These are phyloP conservation scores for Torymus tubicola DNA, from an alignment of 2,888 invertebrate genomes.

Conservation along the genomic window DNA sequence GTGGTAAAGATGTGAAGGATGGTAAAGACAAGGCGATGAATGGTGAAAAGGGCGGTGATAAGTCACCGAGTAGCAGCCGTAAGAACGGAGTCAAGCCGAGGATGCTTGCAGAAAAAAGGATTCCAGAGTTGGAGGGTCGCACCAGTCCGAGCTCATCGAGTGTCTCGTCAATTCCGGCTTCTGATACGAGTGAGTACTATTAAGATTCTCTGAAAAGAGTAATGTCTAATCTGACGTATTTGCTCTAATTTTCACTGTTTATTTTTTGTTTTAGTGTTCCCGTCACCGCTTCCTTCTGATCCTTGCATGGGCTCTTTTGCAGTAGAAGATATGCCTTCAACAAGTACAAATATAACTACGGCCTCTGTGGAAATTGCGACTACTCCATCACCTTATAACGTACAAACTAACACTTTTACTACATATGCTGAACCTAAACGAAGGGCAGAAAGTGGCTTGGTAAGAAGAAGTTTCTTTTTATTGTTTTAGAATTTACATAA, in stretches of 20 bases:
- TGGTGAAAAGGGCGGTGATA: neutral
- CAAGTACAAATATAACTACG: slow-evolving; percentile 8
- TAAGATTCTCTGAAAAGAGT: no score
- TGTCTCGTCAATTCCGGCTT: neutral
- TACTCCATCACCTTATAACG: slow-evolving; percentile 16
- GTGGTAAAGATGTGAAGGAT: slow-evolving; percentile 26
- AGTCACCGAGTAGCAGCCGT: neutral
- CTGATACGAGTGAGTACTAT: slow-evolving; percentile 38
- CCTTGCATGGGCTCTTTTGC: no score
- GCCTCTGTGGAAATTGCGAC: neutral
- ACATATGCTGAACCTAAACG: slow-evolving; percentile 7
- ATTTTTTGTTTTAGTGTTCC: no score
- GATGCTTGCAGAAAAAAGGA: slow-evolving; percentile 45
- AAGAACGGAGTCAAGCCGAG: slow-evolving; percentile 19
- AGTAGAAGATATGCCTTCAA: slow-evolving; percentile 1
- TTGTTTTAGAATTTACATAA: no score
- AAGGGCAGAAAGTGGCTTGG: neutral
- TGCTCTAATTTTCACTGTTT: no score
- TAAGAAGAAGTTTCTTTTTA: slow-evolving; percentile 3
- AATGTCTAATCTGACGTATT: no score
- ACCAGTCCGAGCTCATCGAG: slow-evolving; percentile 18
- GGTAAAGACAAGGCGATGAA: neutral
- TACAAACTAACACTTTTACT: slow-evolving; percentile 17
- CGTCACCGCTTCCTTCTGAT: no score
- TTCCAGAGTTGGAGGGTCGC: slow-evolving; percentile 54